These are phyloP conservation scores for Vespertilio murinus DNA, from an alignment of 2,797 vertebrate species.

Conservation along the genomic window DNA sequence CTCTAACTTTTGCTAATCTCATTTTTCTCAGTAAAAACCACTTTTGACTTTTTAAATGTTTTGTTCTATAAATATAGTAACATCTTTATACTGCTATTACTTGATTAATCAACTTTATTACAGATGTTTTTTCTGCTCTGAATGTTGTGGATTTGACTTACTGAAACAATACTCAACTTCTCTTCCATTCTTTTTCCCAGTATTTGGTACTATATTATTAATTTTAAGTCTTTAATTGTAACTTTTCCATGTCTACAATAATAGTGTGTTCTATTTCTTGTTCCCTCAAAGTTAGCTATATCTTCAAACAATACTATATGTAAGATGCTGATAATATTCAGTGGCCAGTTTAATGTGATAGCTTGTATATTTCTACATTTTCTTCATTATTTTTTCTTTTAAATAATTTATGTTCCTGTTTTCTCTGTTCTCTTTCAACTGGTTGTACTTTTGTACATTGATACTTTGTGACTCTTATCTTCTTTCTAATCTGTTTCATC, in stretches of 20 bases:
- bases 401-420: background rate
- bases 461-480: background rate
- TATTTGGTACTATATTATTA: background rate
- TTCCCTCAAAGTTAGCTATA: background rate
- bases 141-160: slow-evolving; percentile 26
- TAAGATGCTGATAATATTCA: background rate
- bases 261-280: slow-evolving; percentile 11
- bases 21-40: slow-evolving; percentile 32
- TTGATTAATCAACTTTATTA: slow-evolving; percentile 4
- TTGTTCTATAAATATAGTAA: slow-evolving; percentile 13
- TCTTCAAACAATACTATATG: background rate
- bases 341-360: background rate
- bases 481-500: background rate
- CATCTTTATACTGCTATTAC: background rate
- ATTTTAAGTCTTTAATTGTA: slow-evolving; percentile 16
- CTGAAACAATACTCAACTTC: slow-evolving; percentile 20
- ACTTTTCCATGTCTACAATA: background rate
- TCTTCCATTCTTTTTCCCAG: background rate
- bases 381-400: background rate
- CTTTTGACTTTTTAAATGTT: background rate
- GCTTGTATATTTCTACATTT: slow-evolving; percentile 14
- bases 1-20: background rate
- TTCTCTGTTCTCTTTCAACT: background rate
- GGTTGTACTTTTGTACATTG: background rate
- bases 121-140: background rate